These are phyloP conservation scores for Trissolcus basalis DNA, from an alignment of 1,140 invertebrate species.

Conservation along the genomic window DNA sequence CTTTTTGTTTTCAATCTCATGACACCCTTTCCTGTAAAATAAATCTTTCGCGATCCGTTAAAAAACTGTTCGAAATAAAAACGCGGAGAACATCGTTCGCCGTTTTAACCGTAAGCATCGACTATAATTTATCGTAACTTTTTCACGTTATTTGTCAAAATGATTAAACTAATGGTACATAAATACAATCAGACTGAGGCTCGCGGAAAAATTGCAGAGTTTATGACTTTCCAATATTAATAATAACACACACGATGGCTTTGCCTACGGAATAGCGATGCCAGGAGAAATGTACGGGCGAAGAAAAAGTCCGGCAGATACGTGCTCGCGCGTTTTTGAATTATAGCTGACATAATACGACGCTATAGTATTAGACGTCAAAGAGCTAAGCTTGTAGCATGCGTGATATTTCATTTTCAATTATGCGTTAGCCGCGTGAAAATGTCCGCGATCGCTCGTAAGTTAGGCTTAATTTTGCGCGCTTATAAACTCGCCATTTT, in stretches of 20 bases:
- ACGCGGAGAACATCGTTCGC: background rate
- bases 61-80: background rate
- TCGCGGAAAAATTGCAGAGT: constrained; percentile 23
- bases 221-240: constrained; percentile 56
- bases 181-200: constrained; percentile 18
- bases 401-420: constrained; percentile 58
- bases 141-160: constrained; percentile 42
- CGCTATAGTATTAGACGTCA: constrained; percentile 54
- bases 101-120: no score
- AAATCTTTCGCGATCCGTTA: background rate
- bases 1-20: background rate
- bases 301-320: constrained; percentile 40
- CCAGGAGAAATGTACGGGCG: constrained; percentile 31
- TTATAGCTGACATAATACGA: constrained; percentile 60
- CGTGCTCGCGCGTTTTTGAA: constrained; percentile 46
- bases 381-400: constrained; percentile 35
- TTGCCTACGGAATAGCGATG: constrained; percentile 42
- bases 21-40: background rate
- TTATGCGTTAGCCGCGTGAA: constrained; percentile 54
- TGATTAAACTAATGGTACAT: constrained; percentile 24
- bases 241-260: constrained; percentile 46
- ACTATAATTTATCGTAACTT: constrained; percentile 20
- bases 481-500: constrained; percentile 41
- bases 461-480: constrained; percentile 51
- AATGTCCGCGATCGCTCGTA: constrained; percentile 46